Base-by-base conservation (phyloP, 92 coral and sea anemone species). In the Diadumene lineata region DNA sequence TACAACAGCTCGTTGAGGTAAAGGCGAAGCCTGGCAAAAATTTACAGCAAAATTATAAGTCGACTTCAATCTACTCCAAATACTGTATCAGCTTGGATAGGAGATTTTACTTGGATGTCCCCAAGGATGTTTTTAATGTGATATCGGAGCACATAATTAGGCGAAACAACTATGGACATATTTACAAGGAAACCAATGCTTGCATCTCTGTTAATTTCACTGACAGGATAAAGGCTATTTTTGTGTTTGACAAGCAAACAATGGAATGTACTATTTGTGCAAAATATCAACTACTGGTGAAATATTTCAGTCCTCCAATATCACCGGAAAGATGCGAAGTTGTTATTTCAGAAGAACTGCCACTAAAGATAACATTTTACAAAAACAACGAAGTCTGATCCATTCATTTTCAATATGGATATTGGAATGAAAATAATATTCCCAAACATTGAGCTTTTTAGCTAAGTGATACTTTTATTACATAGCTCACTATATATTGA, bases 21-120 rank as follows among this genome's bases (percentile, higher is more conserved):
- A 72, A 72, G 70, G 69, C 75, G 70, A 50, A 43, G 76, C 32
- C 69, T 86, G 33, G 25, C 44, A 79, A 86, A 86, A 82, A 63
- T 86, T 44, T 87, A 82, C 19, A 44, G 56, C 56, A 86, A 77
- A 66, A 74, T 85, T 26, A 17, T 51, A 43, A 33, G 86, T 44
- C 72, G 87, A 43, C 81, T 86, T 33, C 76, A 63, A 56, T 24
- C 82, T 22, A 71, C 82, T 26, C 83, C 86, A 17, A 74, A 72
- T 48, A 31, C 72, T 16, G 69, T 75, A 30, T 68, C 79, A 11
- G 82, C 86, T 11, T 85, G 86, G 90, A 43, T 34, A 50, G 90
- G 85, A 33, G 79, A 85, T 60, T 80, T 85, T 31, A 69, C 79
- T 60, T 80, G 65, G 86, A 85, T 74, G 64, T 85, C 32, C 90